Evolutionary conservation across 2,888 invertebrate genomes (phyloP).

Genomic region (Pterobdella sp.): DNA sequence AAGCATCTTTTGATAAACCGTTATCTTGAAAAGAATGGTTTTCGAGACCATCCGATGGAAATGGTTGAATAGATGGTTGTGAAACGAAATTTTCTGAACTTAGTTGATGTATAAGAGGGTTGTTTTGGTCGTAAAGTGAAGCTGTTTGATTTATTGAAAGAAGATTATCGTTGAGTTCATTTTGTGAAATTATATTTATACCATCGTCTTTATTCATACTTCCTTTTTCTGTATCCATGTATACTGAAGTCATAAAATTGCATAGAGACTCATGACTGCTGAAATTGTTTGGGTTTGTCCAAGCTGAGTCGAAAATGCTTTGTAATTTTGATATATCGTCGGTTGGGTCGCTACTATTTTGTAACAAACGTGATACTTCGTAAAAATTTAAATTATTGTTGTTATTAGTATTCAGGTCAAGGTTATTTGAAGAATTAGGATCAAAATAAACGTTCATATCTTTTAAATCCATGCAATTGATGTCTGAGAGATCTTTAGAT

Average conservation of each 20-base stretch:
- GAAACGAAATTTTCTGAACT: not conserved
- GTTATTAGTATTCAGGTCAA: not conserved
- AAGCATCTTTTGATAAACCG: not conserved
- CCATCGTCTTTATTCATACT: not conserved
- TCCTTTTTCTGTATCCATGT: constrained; percentile 20
- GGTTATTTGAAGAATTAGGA: not conserved
- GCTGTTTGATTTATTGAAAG: not conserved
- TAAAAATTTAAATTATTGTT: constrained; percentile 15
- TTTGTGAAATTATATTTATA: not conserved
- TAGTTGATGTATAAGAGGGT: constrained; percentile 3
- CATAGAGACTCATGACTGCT: constrained; percentile 10
- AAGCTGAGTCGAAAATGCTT: constrained; percentile 20
- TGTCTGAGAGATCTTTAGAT: constrained; percentile 20
- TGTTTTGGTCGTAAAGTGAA: not conserved
- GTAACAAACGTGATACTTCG: constrained; percentile 26
- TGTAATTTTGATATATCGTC: constrained; percentile 3
- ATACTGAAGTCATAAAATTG: constrained; percentile 17
- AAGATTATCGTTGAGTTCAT: not conserved
- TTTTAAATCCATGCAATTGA: constrained; percentile 26
- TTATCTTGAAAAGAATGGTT: not conserved
- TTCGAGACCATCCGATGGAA: constrained; percentile 2
- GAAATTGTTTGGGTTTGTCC: constrained; percentile 13
- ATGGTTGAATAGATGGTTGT: not conserved
- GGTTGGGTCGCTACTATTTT: constrained; percentile 20
- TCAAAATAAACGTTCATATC: constrained; percentile 26